A percentile compares a stretch with the other conserved stretches of the same genome.
Conservation (phyloP, 2,888 invertebrate species). For the Lobophora halterata region DNA sequence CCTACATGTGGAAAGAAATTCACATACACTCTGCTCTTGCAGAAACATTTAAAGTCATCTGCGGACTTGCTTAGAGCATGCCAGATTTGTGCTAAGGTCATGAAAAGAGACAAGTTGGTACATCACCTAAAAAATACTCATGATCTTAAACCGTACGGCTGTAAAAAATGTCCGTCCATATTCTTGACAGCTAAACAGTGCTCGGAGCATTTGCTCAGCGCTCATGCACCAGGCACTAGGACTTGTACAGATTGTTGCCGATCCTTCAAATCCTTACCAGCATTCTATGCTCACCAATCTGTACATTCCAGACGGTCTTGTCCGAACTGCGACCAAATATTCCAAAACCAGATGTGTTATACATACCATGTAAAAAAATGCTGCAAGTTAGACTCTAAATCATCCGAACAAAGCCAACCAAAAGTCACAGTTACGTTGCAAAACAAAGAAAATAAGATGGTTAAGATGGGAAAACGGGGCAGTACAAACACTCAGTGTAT, state of each 20-base stretch:
- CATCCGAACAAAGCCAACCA: slow-evolving; percentile 39
- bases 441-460: slow-evolving; percentile 43
- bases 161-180: slow-evolving; percentile 60
- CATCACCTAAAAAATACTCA: slow-evolving; percentile 49
- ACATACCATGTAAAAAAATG: slow-evolving; percentile 58
- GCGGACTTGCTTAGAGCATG: slow-evolving; percentile 58
- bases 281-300: slow-evolving; percentile 53
- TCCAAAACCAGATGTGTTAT: slow-evolving; percentile 62
- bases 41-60: slow-evolving; percentile 60
- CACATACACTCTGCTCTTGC: slow-evolving; percentile 45
- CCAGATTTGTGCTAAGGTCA: slow-evolving; percentile 56
- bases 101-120: slow-evolving; percentile 52
- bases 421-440: slow-evolving; percentile 49
- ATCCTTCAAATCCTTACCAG: slow-evolving; percentile 48
- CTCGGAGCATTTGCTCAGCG: slow-evolving; percentile 41
- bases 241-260: slow-evolving; percentile 65
- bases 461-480: slow-evolving; percentile 58
- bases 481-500: slow-evolving; percentile 53
- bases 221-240: slow-evolving; percentile 47
- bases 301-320: slow-evolving; percentile 55
- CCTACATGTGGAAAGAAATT: slow-evolving; percentile 58
- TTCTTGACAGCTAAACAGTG: slow-evolving; percentile 40
- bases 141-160: slow-evolving; percentile 41
- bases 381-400: slow-evolving; percentile 45
- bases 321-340: slow-evolving; percentile 56